Evolutionary conservation across 2,888 invertebrate genomes (phyloP).

Genomic region (Eubasilissa splendida): DNA sequence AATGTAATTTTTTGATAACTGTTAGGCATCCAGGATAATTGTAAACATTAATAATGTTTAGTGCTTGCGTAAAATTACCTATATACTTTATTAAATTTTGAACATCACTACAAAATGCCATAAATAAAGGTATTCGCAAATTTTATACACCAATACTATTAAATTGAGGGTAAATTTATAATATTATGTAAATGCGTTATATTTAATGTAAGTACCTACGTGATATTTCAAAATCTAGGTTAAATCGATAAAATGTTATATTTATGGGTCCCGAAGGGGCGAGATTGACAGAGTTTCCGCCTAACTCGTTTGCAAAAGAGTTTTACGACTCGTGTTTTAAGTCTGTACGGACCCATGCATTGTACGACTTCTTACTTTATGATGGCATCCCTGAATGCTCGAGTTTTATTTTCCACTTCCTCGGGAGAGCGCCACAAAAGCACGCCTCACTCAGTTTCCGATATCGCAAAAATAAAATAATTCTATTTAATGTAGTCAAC

Average conservation of each 20-base stretch:
- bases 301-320: not conserved
- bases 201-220: constrained; percentile 16
- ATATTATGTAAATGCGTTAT: not conserved
- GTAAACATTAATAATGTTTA: too few species aligned
- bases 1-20: too few species aligned
- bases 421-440: not conserved
- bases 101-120: too few species aligned
- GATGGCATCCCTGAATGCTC: not conserved
- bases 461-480: not conserved
- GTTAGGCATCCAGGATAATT: too few species aligned
- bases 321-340: constrained; percentile 15
- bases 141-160: too few species aligned
- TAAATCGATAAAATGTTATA: constrained; percentile 24
- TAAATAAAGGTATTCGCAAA: too few species aligned
- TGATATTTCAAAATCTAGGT: constrained; percentile 22
- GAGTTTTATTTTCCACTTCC: not conserved
- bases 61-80: too few species aligned
- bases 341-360: constrained; percentile 1
- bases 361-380: constrained; percentile 5
- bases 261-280: constrained; percentile 10
- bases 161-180: too few species aligned
- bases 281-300: constrained; percentile 10
- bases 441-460: not conserved
- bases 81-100: too few species aligned
- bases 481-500: too few species aligned